These are phyloP conservation scores for Pycnonotus jocosus DNA, from an alignment of 2,113 vertebrate genomes.

Conservation along the genomic window DNA sequence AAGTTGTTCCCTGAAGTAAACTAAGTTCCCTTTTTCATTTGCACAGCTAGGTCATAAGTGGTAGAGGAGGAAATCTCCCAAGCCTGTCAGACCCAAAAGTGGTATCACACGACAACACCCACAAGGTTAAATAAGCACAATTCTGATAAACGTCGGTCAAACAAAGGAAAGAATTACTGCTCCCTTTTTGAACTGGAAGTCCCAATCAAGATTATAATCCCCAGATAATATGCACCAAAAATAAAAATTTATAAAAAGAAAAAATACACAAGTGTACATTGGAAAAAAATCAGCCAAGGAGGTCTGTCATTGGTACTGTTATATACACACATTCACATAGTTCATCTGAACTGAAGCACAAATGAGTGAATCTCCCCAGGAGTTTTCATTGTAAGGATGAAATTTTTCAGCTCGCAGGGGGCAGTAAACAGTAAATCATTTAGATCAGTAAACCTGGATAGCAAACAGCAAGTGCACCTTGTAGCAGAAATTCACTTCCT, in stretches of 20 bases:
- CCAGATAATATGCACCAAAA: background rate
- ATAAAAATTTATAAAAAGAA: background rate
- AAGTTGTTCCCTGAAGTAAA: conserved; percentile 48
- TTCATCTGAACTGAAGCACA: background rate
- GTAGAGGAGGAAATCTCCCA: conserved; percentile 46
- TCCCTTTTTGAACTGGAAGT: conserved; percentile 33
- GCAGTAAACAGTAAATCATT: background rate
- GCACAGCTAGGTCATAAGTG: conserved; percentile 38
- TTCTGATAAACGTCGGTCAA: conserved; percentile 5
- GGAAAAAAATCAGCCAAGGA: background rate
- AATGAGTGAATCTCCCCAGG: background rate
- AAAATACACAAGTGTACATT: background rate
- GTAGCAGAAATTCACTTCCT: conserved; percentile 44
- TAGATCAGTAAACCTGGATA: conserved; percentile 19
- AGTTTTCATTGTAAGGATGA: background rate
- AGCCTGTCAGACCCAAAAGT: conserved; percentile 36
- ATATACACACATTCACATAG: background rate
- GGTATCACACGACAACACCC: conserved; percentile 40
- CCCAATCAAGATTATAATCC: conserved; percentile 22
- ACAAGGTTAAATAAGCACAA: conserved; percentile 37
- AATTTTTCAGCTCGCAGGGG: background rate
- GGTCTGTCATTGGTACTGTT: background rate
- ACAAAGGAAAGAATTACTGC: conserved; percentile 51
- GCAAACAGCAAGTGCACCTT: background rate
- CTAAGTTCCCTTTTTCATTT: conserved; percentile 50